Evolutionary conservation across 2,888 invertebrate species (phyloP).

Genomic region (Pteria penguin): DNA sequence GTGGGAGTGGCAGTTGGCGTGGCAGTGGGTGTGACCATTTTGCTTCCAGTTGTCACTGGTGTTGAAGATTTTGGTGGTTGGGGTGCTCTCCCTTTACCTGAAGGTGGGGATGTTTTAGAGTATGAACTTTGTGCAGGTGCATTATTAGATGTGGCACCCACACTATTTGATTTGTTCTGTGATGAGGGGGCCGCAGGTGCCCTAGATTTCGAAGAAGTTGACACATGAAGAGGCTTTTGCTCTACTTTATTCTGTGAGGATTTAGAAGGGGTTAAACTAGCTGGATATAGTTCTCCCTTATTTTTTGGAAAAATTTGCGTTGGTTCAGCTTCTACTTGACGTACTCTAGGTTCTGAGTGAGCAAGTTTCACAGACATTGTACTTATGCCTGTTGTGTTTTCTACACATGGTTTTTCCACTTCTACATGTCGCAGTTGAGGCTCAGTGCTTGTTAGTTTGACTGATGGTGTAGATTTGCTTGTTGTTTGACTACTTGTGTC

Average conservation of each 20-base stretch:
- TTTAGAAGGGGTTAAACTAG: neutral
- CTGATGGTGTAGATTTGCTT: conserved; percentile 18
- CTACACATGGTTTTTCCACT: conserved; percentile 26
- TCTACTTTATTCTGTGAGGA: neutral
- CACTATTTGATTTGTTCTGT: neutral
- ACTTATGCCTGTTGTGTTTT: conserved; percentile 48
- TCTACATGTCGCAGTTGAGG: neutral
- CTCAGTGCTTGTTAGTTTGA: conserved; percentile 6
- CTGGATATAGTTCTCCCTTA: conserved; percentile 32
- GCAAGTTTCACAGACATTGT: conserved; percentile 37
- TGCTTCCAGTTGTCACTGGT: neutral
- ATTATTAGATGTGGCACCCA: neutral
- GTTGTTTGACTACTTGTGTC: conserved; percentile 43
- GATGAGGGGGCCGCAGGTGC: neutral
- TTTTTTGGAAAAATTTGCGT: conserved; percentile 39
- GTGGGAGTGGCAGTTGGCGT: neutral
- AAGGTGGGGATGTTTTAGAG: conserved; percentile 24
- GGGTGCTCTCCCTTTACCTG: neutral
- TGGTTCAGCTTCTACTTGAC: conserved; percentile 12
- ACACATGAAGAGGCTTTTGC: neutral
- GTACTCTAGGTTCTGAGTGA: conserved; percentile 8
- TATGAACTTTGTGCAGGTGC: conserved; percentile 8
- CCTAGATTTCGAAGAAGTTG: conserved; percentile 1
- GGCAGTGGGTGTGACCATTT: neutral
- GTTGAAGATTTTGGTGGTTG: neutral